A percentile compares a stretch with the other conserved stretches of the same genome.
These are phyloP conservation scores for Anabacerthia variegaticeps DNA, from an alignment of 2,797 vertebrate species.

Conservation along the genomic window DNA sequence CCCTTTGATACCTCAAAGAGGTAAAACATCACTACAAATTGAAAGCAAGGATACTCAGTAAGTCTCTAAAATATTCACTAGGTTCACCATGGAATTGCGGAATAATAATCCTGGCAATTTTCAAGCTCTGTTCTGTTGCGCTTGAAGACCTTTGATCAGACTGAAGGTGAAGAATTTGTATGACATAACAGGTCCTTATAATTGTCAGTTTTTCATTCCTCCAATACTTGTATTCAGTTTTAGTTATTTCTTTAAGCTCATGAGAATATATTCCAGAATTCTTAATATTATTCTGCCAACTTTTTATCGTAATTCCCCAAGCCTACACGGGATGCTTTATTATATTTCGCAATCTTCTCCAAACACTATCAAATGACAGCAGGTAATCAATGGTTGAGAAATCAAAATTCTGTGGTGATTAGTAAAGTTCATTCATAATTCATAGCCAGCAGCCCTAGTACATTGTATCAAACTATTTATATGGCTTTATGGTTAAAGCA, in stretches of 20 bases:
- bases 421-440: slow-evolving; percentile 31
- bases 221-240: not conserved
- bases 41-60: not conserved
- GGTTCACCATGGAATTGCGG: not conserved
- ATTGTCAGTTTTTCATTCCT: not conserved
- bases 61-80: not conserved
- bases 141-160: slow-evolving; percentile 32
- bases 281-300: not conserved
- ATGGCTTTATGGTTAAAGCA: not conserved
- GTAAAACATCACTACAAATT: not conserved
- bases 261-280: not conserved
- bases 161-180: slow-evolving; percentile 34
- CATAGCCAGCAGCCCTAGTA: not conserved
- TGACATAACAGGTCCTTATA: not conserved
- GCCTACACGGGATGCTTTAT: not conserved
- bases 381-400: not conserved
- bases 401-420: slow-evolving; percentile 5
- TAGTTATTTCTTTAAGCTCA: not conserved
- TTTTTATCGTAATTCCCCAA: not conserved
- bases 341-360: not conserved
- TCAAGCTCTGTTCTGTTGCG: not conserved
- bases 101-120: not conserved
- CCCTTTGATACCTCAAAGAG: not conserved
- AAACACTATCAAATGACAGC: slow-evolving; percentile 12
- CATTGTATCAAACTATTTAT: not conserved